Evolutionary conservation across 2,113 vertebrate species (phyloP).

Genomic region (Limnothrissa miodon): DNA sequence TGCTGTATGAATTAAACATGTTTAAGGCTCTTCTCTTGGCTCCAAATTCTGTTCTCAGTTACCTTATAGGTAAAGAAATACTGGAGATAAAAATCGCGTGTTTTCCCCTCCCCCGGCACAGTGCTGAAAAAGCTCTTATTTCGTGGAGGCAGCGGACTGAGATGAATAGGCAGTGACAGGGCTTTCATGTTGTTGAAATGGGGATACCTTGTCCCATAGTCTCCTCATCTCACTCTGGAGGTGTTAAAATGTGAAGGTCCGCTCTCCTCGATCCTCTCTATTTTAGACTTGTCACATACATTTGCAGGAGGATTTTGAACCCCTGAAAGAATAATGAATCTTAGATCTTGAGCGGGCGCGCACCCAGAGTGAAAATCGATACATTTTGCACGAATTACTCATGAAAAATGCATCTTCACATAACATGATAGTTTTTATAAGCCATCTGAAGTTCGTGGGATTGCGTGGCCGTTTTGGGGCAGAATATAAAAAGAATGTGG

Average conservation of each 20-base stretch:
- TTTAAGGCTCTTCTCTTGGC: background rate
- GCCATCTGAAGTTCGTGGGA: conserved; percentile 20
- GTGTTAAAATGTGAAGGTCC: conserved; percentile 54
- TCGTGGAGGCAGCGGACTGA: conserved; percentile 40
- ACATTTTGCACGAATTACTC: conserved; percentile 43
- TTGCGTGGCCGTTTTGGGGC: conserved; percentile 25
- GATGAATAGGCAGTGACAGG: conserved; percentile 64
- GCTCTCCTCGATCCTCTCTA: conserved; percentile 36
- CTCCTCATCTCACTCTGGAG: conserved; percentile 44
- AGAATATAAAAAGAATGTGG: conserved; percentile 47
- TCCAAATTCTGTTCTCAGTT: conserved; percentile 61
- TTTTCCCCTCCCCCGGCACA: conserved; percentile 39
- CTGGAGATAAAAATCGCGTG: conserved; percentile 61
- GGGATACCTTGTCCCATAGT: conserved; percentile 47
- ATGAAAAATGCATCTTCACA: conserved; percentile 52
- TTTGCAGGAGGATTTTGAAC: conserved; percentile 16
- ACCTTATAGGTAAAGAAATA: conserved; percentile 56
- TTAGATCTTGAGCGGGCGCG: background rate
- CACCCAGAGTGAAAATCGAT: conserved; percentile 37
- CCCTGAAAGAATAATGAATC: conserved; percentile 16
- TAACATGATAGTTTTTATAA: conserved; percentile 17
- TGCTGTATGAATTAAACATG: background rate
- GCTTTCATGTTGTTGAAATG: conserved; percentile 64
- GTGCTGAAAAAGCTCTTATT: conserved; percentile 51
- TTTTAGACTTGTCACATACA: conserved; percentile 46